These are phyloP conservation scores for Hippocampus mohnikei DNA, from an alignment of 2,113 vertebrate genomes.

Conservation along the genomic window DNA sequence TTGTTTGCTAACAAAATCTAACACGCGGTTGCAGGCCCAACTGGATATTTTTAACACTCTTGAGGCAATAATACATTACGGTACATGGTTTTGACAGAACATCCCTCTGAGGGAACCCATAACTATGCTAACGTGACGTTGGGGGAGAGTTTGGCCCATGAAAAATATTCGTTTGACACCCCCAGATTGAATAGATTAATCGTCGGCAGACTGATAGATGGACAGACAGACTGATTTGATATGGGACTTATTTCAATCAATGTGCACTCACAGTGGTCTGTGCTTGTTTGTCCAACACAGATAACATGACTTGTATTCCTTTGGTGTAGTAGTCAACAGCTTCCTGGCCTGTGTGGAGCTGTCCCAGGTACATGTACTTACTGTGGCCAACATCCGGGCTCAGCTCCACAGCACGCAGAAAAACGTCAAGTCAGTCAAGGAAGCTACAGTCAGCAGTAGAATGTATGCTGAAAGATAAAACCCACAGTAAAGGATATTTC, in stretches of 20 bases:
- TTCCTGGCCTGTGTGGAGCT: slow-evolving; percentile 73
- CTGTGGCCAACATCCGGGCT: slow-evolving; percentile 75
- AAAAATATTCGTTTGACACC: too few species aligned
- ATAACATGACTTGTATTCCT: slow-evolving; percentile 73
- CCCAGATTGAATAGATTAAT: too few species aligned
- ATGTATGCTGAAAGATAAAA: neutral
- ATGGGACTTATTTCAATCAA: neutral
- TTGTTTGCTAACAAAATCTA: too few species aligned
- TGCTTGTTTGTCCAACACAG: slow-evolving; percentile 59
- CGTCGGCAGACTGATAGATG: too few species aligned
- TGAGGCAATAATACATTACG: too few species aligned
- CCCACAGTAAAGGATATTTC: slow-evolving; percentile 68
- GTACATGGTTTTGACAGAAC: too few species aligned
- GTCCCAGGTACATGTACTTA: slow-evolving; percentile 81
- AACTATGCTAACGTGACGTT: too few species aligned
- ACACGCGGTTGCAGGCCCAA: too few species aligned
- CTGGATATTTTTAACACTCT: too few species aligned
- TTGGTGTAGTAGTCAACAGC: slow-evolving; percentile 73
- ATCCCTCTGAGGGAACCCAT: too few species aligned
- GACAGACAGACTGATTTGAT: neutral
- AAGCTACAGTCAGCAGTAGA: slow-evolving; percentile 3
- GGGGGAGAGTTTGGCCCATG: too few species aligned
- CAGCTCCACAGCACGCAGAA: slow-evolving; percentile 71
- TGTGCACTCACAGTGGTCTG: slow-evolving; percentile 51
- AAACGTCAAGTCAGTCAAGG: slow-evolving; percentile 70